Percentiles rank a stretch among this genome's conserved stretches.
Evolutionary conservation across 2,797 vertebrate genomes (phyloP).

Genomic region (Rhinella marina): DNA sequence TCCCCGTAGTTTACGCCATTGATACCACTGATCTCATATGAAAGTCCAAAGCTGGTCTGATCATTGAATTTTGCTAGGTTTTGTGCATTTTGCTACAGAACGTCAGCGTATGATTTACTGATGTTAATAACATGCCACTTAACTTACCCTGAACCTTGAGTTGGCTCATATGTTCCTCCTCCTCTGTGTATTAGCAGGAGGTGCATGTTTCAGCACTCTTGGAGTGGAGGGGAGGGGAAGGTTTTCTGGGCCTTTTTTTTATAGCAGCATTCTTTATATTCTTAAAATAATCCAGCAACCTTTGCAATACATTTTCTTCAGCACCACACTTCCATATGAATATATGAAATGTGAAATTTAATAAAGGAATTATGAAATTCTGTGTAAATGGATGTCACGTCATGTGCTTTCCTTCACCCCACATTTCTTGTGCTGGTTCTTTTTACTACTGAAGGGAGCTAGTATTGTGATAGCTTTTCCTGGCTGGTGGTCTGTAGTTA

Average conservation of each 20-base stretch:
- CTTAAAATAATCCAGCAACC: not conserved
- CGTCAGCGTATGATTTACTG: slow-evolving; percentile 1
- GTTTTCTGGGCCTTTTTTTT: not conserved
- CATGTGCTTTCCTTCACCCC: not conserved
- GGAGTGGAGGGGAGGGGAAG: not conserved
- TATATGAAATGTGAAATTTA: slow-evolving; percentile 29
- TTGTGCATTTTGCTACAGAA: slow-evolving; percentile 4
- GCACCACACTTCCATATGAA: not conserved
- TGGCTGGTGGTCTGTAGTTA: slow-evolving; percentile 3
- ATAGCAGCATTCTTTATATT: not conserved
- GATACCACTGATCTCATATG: not conserved
- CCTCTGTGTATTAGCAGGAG: slow-evolving; percentile 14
- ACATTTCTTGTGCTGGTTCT: not conserved
- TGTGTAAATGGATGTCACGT: not conserved
- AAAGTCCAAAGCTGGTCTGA: not conserved
- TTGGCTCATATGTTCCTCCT: slow-evolving; percentile 12
- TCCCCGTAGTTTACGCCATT: not conserved
- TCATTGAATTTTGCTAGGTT: not conserved
- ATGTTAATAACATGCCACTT: slow-evolving; percentile 34
- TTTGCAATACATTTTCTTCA: not conserved
- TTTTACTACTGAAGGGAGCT: not conserved
- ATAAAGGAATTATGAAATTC: slow-evolving; percentile 15
- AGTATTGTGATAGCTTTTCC: not conserved
- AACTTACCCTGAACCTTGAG: slow-evolving; percentile 23
- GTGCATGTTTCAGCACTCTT: slow-evolving; percentile 26